These are phyloP conservation scores for Scolopax bukidnonensis DNA, from an alignment of 2,797 vertebrate species.

Conservation along the genomic window DNA sequence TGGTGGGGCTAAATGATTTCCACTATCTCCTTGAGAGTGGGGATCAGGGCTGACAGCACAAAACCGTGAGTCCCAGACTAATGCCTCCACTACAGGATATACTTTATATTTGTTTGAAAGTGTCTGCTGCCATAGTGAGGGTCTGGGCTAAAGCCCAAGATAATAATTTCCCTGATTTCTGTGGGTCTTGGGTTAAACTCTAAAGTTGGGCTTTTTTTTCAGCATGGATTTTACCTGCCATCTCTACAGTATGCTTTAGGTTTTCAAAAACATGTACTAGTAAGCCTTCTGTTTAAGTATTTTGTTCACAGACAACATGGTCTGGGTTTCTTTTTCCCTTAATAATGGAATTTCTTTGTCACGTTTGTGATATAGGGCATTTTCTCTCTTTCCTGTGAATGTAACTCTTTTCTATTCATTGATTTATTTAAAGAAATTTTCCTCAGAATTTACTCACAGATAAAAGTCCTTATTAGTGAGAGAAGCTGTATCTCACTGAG, in stretches of 20 bases:
- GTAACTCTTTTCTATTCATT: neutral
- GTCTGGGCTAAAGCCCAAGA: neutral
- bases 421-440: neutral
- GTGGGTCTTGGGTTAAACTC: neutral
- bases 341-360: neutral
- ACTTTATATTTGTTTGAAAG: neutral
- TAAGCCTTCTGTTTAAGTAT: neutral
- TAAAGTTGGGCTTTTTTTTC: neutral
- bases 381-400: neutral
- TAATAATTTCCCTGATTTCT: neutral
- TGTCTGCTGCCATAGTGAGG: neutral
- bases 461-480: neutral
- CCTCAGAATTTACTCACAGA: neutral
- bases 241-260: neutral
- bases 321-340: rapidly evolving
- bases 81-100: neutral
- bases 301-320: neutral
- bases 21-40: neutral
- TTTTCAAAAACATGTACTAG: neutral
- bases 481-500: neutral
- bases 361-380: neutral
- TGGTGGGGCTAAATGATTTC: neutral
- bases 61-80: neutral
- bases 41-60: neutral
- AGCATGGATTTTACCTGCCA: neutral